Evolutionary conservation across 1,140 invertebrate genomes (phyloP).

Genomic region (Orchestia grillus): DNA sequence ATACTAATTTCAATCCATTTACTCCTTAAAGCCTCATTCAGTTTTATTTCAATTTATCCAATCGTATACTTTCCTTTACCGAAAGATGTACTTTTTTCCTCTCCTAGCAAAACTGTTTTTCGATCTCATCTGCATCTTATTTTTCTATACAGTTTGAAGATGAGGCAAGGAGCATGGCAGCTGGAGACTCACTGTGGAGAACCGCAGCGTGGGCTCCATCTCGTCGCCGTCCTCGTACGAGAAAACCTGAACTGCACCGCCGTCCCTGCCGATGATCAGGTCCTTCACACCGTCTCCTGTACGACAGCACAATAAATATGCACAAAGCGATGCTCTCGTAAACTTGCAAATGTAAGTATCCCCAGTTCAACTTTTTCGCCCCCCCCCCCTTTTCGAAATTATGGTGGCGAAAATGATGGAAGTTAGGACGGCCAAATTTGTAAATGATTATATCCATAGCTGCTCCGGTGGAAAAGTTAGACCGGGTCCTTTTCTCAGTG

Average conservation of each 20-base stretch:
- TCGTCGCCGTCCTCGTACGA: constrained; percentile 77
- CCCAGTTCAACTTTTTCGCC: too few relatives aligned
- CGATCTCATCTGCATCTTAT: neutral
- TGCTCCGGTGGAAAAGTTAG: too few relatives aligned
- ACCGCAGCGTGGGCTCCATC: constrained; percentile 74
- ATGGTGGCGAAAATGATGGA: too few relatives aligned
- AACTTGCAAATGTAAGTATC: too few relatives aligned
- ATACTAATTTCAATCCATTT: neutral
- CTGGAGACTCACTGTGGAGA: constrained; percentile 71
- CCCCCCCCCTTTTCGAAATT: too few relatives aligned
- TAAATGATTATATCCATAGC: too few relatives aligned
- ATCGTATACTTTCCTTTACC: neutral
- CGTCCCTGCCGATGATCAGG: constrained; percentile 80
- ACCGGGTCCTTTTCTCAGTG: too few relatives aligned
- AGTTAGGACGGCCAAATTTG: too few relatives aligned
- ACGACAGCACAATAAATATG: too few relatives aligned
- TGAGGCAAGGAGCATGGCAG: neutral
- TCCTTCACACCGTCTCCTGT: constrained; percentile 76
- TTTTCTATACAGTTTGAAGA: neutral
- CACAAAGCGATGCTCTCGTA: too few relatives aligned
- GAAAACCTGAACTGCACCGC: constrained; percentile 77
- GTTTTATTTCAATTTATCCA: neutral
- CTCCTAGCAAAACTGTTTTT: neutral
- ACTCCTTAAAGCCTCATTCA: neutral
- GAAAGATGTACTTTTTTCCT: neutral